A percentile compares a stretch with the other conserved stretches of the same genome.
Evolutionary conservation across 2,888 invertebrate species (phyloP).

Genomic region (Trichogramma evanescens): DNA sequence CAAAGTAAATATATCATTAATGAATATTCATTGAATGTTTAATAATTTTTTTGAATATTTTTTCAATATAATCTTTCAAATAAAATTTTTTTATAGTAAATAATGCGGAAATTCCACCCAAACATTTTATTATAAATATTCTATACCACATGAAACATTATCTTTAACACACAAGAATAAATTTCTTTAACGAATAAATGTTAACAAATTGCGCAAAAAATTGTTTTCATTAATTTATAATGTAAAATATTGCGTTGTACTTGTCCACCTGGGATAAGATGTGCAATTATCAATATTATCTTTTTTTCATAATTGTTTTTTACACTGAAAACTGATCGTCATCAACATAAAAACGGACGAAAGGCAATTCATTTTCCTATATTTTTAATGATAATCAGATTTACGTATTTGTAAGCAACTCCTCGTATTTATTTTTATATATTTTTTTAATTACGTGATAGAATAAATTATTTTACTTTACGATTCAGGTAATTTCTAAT

Average conservation of each 20-base stretch:
- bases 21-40: background rate
- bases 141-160: background rate
- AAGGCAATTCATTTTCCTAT: background rate
- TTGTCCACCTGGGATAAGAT: background rate
- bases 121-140: background rate
- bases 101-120: background rate
- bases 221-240: background rate
- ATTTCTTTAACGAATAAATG: background rate
- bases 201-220: background rate
- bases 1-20: background rate
- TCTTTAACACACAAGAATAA: background rate
- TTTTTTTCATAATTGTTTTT: slow-evolving; percentile 4
- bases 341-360: no score
- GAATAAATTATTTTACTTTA: no score
- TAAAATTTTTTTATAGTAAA: background rate
- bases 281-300: background rate
- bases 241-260: background rate
- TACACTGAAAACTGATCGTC: no score
- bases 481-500: no score
- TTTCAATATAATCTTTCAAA: background rate
- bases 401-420: background rate
- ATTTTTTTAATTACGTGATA: slow-evolving; percentile 7
- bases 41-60: background rate
- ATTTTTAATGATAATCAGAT: no score
- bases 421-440: slow-evolving; percentile 2